These are phyloP conservation scores for Amblyteles armatorius DNA, from an alignment of 2,888 invertebrate species.

Conservation along the genomic window DNA sequence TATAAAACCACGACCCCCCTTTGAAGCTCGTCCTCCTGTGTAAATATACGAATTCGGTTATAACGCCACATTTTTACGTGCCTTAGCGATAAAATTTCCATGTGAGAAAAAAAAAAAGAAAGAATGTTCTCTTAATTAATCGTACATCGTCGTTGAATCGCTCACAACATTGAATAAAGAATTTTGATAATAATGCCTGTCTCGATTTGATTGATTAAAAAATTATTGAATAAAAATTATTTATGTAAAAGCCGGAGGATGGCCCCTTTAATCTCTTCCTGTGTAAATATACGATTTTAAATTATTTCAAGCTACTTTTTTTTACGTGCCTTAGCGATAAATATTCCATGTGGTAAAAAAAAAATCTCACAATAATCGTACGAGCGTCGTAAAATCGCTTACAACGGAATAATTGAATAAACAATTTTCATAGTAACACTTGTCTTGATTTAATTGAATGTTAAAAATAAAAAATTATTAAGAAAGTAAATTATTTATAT, in stretches of 20 bases:
- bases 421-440: conserved; percentile 20
- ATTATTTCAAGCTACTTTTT: no score
- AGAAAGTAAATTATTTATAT: no score
- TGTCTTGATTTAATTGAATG: background rate
- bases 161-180: background rate
- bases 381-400: background rate
- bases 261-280: no score
- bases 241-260: no score
- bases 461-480: background rate
- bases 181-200: conserved; percentile 18
- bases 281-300: no score
- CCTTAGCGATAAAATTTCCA: background rate
- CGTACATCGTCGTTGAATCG: background rate
- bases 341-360: no score
- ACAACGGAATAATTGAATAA: no score
- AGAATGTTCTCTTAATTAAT: conserved; percentile 22
- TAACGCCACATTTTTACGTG: background rate
- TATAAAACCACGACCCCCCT: no score
- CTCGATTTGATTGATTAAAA: background rate
- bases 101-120: background rate
- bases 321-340: no score
- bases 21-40: conserved; percentile 97
- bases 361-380: conserved; percentile 31
- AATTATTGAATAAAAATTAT: background rate
- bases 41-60: conserved; percentile 62